Conservation (phyloP, 1,140 invertebrate genomes). For the Formica exsecta region DNA sequence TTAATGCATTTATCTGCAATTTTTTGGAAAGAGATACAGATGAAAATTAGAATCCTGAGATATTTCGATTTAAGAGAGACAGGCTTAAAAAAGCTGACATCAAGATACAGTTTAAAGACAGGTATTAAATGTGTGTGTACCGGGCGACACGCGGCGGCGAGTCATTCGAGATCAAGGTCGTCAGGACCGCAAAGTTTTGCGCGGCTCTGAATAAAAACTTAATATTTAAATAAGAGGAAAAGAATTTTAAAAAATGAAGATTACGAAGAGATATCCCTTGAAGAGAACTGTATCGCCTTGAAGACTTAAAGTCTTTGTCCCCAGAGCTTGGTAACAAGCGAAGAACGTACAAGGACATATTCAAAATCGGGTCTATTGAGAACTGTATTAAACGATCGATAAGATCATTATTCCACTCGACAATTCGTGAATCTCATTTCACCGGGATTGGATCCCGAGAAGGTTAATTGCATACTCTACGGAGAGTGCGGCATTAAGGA, state of each 20-base stretch:
- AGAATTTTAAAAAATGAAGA: not conserved
- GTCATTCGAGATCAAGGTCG: conserved; percentile 47
- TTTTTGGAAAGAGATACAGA: not conserved
- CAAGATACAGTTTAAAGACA: not conserved
- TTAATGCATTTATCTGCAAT: not conserved
- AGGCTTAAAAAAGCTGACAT: not conserved
- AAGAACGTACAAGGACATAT: not conserved
- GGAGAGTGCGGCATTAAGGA: conserved; percentile 38
- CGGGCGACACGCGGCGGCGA: not conserved
- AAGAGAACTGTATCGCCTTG: not conserved
- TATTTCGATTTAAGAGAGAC: not conserved
- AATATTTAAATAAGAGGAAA: not conserved
- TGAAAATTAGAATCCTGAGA: not conserved
- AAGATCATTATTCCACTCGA: conserved; percentile 16
- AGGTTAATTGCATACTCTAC: conserved; percentile 35
- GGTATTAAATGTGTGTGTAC: conserved; percentile 43
- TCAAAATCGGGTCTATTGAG: not conserved
- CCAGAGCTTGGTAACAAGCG: not conserved
- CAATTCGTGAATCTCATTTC: conserved; percentile 30
- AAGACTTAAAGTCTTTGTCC: not conserved
- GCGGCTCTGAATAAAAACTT: not conserved
- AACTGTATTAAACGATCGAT: too few relatives aligned
- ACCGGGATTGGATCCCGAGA: conserved; percentile 10
- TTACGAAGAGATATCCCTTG: not conserved
- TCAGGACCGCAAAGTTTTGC: conserved; percentile 42